These are phyloP conservation scores for Myotis yumanensis DNA, from an alignment of 2,113 vertebrate species.

Conservation along the genomic window DNA sequence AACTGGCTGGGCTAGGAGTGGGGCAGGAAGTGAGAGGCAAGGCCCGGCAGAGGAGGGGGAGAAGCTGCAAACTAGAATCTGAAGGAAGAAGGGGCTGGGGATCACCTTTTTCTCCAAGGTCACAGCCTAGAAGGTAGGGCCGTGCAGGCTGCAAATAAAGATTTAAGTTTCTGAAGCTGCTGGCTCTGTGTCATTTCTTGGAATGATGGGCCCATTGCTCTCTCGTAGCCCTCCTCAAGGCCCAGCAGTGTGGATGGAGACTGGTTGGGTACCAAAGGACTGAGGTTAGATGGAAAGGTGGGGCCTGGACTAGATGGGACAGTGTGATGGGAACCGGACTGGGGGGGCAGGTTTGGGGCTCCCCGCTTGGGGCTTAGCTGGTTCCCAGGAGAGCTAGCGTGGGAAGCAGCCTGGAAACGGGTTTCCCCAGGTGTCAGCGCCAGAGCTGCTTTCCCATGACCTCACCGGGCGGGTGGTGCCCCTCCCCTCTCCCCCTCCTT, in stretches of 20 bases:
- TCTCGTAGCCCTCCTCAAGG: background rate
- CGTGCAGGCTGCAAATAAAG: conserved; percentile 72
- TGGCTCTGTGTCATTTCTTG: conserved; percentile 65
- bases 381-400: conserved; percentile 78
- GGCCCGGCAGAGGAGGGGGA: conserved; percentile 49
- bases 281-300: conserved; percentile 9
- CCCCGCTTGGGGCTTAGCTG: conserved; percentile 63
- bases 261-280: background rate
- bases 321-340: conserved; percentile 51
- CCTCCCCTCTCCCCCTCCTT: conserved; percentile 57
- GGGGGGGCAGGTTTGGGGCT: conserved; percentile 43
- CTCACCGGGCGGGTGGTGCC: conserved; percentile 72
- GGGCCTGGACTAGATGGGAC: conserved; percentile 6
- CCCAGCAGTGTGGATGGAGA: background rate
- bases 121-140: conserved; percentile 47
- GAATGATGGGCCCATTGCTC: background rate
- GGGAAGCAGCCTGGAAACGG: conserved; percentile 78
- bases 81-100: conserved; percentile 35
- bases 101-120: conserved; percentile 49
- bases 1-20: conserved; percentile 74
- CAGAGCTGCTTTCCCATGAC: conserved; percentile 80
- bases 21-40: conserved; percentile 73
- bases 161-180: conserved; percentile 61
- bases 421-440: conserved; percentile 81
- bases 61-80: conserved; percentile 51